Conservation (phyloP, 1,140 invertebrate species). For the Aphaenogaster floridana region DNA sequence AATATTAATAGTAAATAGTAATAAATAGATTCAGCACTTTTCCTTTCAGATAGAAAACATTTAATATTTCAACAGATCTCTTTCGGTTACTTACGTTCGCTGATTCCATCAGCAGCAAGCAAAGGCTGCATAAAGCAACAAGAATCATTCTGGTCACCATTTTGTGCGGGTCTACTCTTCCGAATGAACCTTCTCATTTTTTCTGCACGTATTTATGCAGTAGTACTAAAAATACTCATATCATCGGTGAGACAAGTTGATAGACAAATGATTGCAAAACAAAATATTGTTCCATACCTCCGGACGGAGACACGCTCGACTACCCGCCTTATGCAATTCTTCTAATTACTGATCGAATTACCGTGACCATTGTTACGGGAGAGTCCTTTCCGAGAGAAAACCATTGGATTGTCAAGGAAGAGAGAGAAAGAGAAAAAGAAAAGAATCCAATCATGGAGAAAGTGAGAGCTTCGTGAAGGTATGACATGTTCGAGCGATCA, state of each 20-base stretch:
- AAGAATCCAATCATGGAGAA: slow-evolving; percentile 29
- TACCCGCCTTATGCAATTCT: slow-evolving; percentile 31
- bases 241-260: slow-evolving; percentile 15
- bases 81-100: slow-evolving; percentile 28
- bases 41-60: not conserved
- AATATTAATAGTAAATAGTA: not conserved
- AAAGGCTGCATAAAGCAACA: slow-evolving; percentile 23
- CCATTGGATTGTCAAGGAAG: not conserved
- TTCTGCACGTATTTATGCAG: slow-evolving; percentile 22
- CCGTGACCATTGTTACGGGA: not conserved
- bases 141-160: slow-evolving; percentile 21
- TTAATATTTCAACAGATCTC: not conserved
- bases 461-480: slow-evolving; percentile 38
- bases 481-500: slow-evolving; percentile 25
- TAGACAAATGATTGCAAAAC: slow-evolving; percentile 26
- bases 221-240: slow-evolving; percentile 5
- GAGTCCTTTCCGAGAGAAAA: slow-evolving; percentile 1
- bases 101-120: slow-evolving; percentile 23
- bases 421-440: slow-evolving; percentile 5
- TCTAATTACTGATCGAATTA: slow-evolving; percentile 44
- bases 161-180: not conserved
- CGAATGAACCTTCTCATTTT: slow-evolving; percentile 7
- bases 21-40: not conserved
- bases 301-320: slow-evolving; percentile 37
- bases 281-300: slow-evolving; percentile 30